Percentiles rank a stretch among this genome's conserved stretches.
These are phyloP conservation scores for Pterocles orientalis DNA, from an alignment of 2,113 vertebrate genomes.

Conservation along the genomic window DNA sequence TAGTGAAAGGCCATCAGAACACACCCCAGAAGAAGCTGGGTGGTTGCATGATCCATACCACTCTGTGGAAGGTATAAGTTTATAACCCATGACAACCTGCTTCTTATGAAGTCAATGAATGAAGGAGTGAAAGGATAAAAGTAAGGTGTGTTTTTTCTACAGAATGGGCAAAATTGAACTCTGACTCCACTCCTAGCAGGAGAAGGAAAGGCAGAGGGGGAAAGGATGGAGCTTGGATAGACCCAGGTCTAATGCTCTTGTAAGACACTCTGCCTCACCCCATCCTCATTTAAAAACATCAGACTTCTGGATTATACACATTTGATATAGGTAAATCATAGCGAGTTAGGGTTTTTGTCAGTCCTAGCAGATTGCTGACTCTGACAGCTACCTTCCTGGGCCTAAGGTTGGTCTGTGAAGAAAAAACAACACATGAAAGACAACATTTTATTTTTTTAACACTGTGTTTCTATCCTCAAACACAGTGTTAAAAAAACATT, in stretches of 20 bases:
- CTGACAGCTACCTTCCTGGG: not conserved
- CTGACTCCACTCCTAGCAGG: not conserved
- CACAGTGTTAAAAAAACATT: not conserved
- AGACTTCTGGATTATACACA: not conserved
- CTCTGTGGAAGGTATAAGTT: not conserved
- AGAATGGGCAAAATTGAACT: not conserved
- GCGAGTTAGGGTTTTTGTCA: not conserved
- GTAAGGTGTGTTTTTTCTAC: not conserved
- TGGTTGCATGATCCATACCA: not conserved
- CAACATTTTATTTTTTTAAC: not conserved
- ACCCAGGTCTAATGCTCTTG: not conserved
- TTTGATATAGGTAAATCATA: rapidly evolving
- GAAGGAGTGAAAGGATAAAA: not conserved
- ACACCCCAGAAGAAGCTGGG: not conserved
- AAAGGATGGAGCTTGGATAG: not conserved
- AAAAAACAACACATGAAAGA: not conserved
- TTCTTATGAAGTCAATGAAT: not conserved
- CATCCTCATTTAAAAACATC: not conserved
- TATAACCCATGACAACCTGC: not conserved
- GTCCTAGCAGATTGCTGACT: not conserved
- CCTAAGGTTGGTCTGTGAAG: not conserved
- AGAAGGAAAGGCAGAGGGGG: not conserved
- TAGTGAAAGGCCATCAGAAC: not conserved
- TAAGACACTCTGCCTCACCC: not conserved
- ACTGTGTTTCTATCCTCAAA: not conserved